These are phyloP conservation scores for Jaculus jaculus DNA, from an alignment of 2,113 vertebrate species.

Conservation along the genomic window DNA sequence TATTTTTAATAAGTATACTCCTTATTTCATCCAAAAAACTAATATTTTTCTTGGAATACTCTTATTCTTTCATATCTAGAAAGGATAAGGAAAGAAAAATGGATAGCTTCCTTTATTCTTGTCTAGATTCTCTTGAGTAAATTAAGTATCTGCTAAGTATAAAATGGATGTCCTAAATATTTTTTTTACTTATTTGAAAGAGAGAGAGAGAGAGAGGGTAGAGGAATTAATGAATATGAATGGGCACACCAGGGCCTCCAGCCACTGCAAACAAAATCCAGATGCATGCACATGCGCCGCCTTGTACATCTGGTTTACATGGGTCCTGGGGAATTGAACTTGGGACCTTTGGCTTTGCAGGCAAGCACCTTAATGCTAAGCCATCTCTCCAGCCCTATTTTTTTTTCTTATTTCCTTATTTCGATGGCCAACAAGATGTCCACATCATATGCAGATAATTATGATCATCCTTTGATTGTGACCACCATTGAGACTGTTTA, in stretches of 20 bases:
- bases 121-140: background rate
- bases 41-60: background rate
- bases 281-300: too few species aligned
- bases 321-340: too few species aligned
- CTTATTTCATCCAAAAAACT: background rate
- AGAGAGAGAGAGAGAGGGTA: too few species aligned
- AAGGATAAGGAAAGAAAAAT: background rate
- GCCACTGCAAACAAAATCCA: too few species aligned
- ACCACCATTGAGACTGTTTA: background rate
- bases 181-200: too few species aligned
- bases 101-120: background rate
- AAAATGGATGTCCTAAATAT: background rate
- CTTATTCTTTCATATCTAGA: background rate
- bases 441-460: background rate
- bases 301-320: too few species aligned
- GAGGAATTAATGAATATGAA: too few species aligned
- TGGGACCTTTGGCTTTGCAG: too few species aligned
- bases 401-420: conserved; percentile 6
- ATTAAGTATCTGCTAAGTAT: background rate
- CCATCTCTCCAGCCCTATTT: too few species aligned
- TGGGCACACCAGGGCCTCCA: too few species aligned
- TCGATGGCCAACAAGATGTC: background rate
- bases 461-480: background rate
- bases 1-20: background rate
- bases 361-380: too few species aligned